Base-by-base conservation (phyloP, 1,140 invertebrate genomes). In the Drosophila suzukii region DNA sequence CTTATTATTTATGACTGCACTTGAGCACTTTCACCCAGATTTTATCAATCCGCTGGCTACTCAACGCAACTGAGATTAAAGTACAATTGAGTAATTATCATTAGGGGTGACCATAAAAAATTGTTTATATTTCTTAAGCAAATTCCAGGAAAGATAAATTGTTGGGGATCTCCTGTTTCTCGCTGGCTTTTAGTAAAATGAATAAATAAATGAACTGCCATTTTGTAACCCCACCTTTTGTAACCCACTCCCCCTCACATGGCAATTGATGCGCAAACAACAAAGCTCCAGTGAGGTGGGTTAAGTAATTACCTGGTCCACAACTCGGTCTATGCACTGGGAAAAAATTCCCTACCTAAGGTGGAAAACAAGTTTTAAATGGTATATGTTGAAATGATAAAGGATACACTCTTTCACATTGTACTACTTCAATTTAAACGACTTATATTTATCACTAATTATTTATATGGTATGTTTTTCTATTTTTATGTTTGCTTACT, bases 291-390 rank as follows among this genome's bases (percentile, higher is more conserved):
- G 15, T 58, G 43, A 72, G 75, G 36, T 68, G 57, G 72, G 76
- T 74, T 84, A 65, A 81, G 70, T 75, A 85, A 85, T 81, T 85
- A 85, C 74, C 68, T 49, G 59, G 36, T 56, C 24, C 43, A 58
- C 6, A 44, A 6, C 47, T 27, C 49, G n/a, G n/a, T 51, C 7
- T 3, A 11, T 53, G 46, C 53, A 51, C 54, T 57, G 43, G 12
- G 20, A 20, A n/a, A 50, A 63, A 49, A 56, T 36, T 13, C 20
- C 0, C 4, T 5, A 0, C 3, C 13, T 8, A 13, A 27, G 4
- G 8, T 6, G 4, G n/a, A 4, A 6, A 10, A 20, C 0, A 8
- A 47, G 3, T 3, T 39, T 13, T 39, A 3, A 3, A 6, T 39
- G 13, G 6, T 0, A 39, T n/a, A 39, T n/a, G 13, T n/a, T n/a